Evolutionary conservation across 2,797 vertebrate species (phyloP).

Genomic region (Peromyscus aztecus): DNA sequence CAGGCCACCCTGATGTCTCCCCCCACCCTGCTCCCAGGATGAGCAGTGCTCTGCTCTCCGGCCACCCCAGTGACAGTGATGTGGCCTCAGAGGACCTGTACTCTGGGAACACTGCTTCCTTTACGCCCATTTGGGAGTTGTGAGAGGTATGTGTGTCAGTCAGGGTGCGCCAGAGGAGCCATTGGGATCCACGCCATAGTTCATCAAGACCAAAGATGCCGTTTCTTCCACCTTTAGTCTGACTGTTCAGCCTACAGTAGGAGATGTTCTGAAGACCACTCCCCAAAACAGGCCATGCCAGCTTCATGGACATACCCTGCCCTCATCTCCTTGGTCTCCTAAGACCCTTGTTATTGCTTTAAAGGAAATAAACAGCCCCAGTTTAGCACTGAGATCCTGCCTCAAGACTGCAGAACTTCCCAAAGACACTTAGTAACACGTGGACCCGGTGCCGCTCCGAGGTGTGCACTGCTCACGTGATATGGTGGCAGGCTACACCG

Average conservation of each 20-base stretch:
- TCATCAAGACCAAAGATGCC: not conserved
- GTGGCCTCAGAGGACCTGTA: not conserved
- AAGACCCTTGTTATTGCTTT: not conserved
- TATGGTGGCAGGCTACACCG: not conserved
- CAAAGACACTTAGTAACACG: not conserved
- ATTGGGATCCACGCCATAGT: not conserved
- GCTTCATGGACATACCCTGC: accelerated
- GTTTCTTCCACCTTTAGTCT: not conserved
- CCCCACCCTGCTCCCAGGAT: not conserved
- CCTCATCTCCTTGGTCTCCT: not conserved
- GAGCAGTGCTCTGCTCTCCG: not conserved
- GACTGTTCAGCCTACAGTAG: not conserved
- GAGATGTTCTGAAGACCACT: not conserved
- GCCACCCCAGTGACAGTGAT: not conserved
- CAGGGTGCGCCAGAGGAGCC: not conserved
- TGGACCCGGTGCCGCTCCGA: accelerated
- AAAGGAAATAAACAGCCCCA: not conserved
- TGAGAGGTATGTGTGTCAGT: not conserved
- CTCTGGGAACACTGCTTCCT: not conserved
- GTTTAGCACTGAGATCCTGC: no score
- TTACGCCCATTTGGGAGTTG: not conserved
- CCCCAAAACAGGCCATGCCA: accelerated
- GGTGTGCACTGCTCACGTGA: accelerated
- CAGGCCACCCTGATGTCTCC: not conserved
- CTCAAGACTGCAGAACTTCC: not conserved